Evolutionary conservation across 2,888 invertebrate species (phyloP).

Genomic region (Ditylenchus weischeri): DNA sequence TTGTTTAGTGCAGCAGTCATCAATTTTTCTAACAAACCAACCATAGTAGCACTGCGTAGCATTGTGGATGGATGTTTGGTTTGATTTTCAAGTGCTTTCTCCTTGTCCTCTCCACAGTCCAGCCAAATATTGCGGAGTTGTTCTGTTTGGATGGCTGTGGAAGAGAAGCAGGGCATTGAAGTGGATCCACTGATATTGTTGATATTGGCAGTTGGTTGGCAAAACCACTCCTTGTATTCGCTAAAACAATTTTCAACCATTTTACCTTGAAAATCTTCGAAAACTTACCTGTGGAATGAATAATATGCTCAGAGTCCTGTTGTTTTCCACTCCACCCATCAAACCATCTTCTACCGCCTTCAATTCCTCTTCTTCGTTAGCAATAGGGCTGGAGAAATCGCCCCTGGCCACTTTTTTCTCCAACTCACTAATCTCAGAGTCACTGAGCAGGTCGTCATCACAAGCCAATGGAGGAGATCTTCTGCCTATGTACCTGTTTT

Average conservation of each 20-base stretch:
- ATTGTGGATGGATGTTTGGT: background rate
- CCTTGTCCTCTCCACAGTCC: background rate
- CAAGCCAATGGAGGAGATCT: constrained; percentile 1
- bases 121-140: constrained; percentile 1
- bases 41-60: constrained; percentile 9
- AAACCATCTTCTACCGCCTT: background rate
- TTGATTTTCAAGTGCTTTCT: background rate
- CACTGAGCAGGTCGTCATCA: constrained; percentile 23
- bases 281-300: no score
- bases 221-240: no score
- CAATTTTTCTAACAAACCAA: background rate
- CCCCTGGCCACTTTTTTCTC: constrained; percentile 33
- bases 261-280: no score
- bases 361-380: background rate
- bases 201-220: background rate
- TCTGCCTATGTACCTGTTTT: background rate
- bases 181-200: constrained; percentile 21
- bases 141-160: constrained; percentile 5
- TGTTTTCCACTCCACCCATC: background rate
- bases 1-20: no score
- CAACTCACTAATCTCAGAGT: constrained; percentile 33
- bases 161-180: constrained; percentile 26
- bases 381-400: background rate
- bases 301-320: background rate
- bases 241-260: no score